Evolutionary conservation across 2,888 invertebrate species (phyloP).

Genomic region (Corythucha ciliata): DNA sequence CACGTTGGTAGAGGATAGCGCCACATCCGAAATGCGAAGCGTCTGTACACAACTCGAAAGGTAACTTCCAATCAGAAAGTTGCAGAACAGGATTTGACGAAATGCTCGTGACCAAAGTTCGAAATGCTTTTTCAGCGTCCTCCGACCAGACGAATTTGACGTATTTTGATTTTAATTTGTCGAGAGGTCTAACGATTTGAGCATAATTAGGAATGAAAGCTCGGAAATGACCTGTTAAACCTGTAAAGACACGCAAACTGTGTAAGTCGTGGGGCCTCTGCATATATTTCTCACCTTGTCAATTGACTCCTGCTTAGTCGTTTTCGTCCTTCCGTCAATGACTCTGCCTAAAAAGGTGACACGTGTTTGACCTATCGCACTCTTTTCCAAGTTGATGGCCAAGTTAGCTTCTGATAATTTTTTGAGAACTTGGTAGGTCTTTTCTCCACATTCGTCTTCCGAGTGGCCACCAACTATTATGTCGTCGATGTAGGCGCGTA

Average conservation of each 20-base stretch:
- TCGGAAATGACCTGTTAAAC: neutral
- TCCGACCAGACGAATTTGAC: neutral
- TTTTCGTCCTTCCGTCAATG: conserved; percentile 1
- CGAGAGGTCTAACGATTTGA: conserved; percentile 2
- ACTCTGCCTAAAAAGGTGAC: neutral
- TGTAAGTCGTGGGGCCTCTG: conserved; percentile 4
- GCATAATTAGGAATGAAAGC: neutral
- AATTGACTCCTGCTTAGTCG: conserved; percentile 4
- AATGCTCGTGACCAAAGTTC: neutral
- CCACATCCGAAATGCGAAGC: conserved; percentile 11
- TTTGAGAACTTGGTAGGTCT: neutral
- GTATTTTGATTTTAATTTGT: neutral
- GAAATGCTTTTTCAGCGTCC: neutral
- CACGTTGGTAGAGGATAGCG: conserved; percentile 10
- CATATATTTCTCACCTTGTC: conserved; percentile 5
- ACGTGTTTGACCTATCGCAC: neutral
- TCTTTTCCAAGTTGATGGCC: neutral
- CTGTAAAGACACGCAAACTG: neutral
- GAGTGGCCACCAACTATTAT: neutral
- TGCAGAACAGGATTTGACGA: conserved; percentile 6
- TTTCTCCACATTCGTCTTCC: neutral
- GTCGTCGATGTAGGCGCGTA: conserved; percentile 5
- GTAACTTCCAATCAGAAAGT: conserved; percentile 7
- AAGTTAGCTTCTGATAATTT: neutral
- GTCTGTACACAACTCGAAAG: conserved; percentile 5